A percentile compares a stretch with the other conserved stretches of the same genome.
These are phyloP conservation scores for Macrophya annulata DNA, from an alignment of 2,888 invertebrate genomes.

Conservation along the genomic window DNA sequence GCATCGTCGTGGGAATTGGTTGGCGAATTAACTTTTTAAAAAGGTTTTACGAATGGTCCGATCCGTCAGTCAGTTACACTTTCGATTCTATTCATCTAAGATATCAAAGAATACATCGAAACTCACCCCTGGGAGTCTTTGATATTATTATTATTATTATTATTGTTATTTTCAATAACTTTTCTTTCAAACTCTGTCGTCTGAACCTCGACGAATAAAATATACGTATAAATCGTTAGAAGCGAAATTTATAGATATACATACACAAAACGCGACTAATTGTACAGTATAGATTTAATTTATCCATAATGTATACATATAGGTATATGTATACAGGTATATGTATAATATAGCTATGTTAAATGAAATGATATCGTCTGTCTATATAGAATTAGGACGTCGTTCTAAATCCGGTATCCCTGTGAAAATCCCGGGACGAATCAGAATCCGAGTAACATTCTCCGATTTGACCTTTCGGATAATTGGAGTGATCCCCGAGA, in stretches of 20 bases:
- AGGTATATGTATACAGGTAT: neutral
- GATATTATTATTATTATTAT: neutral
- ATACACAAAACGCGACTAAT: neutral
- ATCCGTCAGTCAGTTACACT: conserved; percentile 8
- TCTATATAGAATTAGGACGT: neutral
- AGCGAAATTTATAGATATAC: neutral
- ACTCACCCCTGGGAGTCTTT: neutral
- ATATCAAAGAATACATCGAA: neutral
- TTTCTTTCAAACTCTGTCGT: too few species aligned
- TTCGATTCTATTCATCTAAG: neutral
- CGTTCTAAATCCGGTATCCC: conserved; percentile 19
- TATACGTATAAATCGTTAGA: neutral
- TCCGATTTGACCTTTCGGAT: conserved; percentile 23
- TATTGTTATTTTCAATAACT: neutral
- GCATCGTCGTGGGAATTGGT: conserved; percentile 22
- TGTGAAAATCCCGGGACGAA: neutral
- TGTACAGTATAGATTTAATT: neutral
- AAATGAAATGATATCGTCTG: neutral
- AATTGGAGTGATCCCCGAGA: conserved; percentile 31
- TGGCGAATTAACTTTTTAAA: conserved; percentile 41
- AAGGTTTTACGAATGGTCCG: conserved; percentile 20
- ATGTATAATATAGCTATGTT: neutral
- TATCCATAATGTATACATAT: neutral
- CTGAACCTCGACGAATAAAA: neutral
- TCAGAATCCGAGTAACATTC: conserved; percentile 18